phyloP scores from a whole-genome alignment of 1,140 invertebrate genomes.

The Lutraria rhynchaena region DNA sequence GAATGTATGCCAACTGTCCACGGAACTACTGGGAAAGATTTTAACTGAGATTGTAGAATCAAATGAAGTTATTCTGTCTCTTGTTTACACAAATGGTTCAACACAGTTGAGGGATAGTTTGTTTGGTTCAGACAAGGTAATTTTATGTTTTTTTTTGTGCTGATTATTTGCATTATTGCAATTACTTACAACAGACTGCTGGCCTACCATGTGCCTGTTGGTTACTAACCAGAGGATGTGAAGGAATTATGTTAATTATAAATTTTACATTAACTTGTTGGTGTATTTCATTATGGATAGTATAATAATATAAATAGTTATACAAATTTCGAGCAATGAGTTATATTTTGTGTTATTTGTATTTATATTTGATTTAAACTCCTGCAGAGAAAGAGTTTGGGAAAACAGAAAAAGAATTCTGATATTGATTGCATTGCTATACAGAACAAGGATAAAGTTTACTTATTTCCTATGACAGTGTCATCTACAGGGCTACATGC shows the following conservation, averaged over 20 bases:
- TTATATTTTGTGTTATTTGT: no score
- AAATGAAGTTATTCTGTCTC: slow-evolving; percentile 40
- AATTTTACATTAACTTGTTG: no score
- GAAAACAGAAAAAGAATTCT: slow-evolving; percentile 22
- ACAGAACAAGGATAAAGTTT: not conserved
- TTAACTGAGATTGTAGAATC: not conserved
- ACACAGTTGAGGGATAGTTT: slow-evolving; percentile 56
- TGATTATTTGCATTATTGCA: no score
- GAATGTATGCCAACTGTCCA: no score
- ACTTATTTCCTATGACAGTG: slow-evolving; percentile 1
- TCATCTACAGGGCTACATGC: not conserved
- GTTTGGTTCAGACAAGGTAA: slow-evolving; percentile 10
- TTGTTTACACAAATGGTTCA: slow-evolving; percentile 55
- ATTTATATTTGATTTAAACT: no score
- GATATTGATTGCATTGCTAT: slow-evolving; percentile 6
- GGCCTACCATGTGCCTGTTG: no score
- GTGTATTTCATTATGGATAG: no score
- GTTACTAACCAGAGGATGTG: no score
- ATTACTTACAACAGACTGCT: no score
- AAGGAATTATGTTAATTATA: no score
- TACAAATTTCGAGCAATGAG: no score
- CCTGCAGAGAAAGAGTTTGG: slow-evolving; percentile 8
- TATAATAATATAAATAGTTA: no score
- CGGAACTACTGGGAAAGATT: not conserved
- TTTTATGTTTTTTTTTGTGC: not conserved